These are phyloP conservation scores for Phodopus roborovskii DNA, from an alignment of 2,113 vertebrate genomes.

Conservation along the genomic window DNA sequence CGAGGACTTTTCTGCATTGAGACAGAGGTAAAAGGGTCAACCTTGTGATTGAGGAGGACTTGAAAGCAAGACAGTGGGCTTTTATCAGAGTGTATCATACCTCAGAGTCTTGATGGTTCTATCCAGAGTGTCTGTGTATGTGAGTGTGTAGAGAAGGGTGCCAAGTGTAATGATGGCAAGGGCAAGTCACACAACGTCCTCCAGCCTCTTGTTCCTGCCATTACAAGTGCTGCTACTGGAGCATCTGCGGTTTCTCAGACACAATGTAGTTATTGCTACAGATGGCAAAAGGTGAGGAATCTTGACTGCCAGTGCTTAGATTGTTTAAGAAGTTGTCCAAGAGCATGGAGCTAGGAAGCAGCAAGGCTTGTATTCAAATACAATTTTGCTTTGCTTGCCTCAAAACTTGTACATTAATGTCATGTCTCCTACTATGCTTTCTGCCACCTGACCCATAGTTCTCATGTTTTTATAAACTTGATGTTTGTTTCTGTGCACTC, in stretches of 20 bases:
- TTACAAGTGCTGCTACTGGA: neutral
- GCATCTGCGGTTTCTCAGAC: neutral
- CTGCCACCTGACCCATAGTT: neutral
- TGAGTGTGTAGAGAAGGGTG: rapidly evolving
- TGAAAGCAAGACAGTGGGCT: neutral
- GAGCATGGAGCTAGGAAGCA: neutral
- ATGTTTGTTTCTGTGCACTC: neutral
- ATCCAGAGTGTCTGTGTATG: neutral
- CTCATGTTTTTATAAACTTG: neutral
- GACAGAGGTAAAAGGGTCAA: neutral
- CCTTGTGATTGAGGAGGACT: neutral
- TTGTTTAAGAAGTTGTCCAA: neutral
- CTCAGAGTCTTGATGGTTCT: neutral
- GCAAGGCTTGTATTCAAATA: neutral
- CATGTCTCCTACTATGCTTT: neutral
- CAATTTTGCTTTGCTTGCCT: neutral
- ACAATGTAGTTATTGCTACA: neutral
- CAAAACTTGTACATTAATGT: neutral
- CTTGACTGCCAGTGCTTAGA: neutral
- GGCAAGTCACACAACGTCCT: neutral
- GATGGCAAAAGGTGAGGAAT: neutral
- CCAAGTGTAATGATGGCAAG: rapidly evolving
- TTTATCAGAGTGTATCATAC: neutral
- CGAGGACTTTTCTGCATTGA: neutral
- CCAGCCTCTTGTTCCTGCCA: neutral